Evolutionary conservation across 2,888 invertebrate species (phyloP), one percentile per base, ranked within the genome.

Genomic region (Sarcophaga variegata): DNA sequence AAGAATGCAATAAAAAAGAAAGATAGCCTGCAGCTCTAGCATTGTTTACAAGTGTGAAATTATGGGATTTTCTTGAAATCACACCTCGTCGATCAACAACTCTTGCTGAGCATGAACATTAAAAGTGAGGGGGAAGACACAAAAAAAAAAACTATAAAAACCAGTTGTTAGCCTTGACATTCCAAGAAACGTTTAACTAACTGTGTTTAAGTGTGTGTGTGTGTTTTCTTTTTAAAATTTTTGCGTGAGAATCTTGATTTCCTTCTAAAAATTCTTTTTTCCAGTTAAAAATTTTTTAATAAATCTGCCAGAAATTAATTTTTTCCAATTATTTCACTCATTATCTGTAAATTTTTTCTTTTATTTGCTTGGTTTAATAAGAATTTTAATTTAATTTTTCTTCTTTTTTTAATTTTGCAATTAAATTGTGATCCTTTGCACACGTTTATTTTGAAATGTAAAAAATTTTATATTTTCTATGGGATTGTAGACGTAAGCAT

Each of bases 31-130:
- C 62, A 47, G 81, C 64, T 77, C 54, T 11, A 71, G 49, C 67
- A 81, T 89, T 89, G 87, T 89, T 84, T 66, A 66, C 74, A 85
- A 80, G 89, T 89, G 89, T 87, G 88, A 88, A 85, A 81, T 88
- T 88, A 78, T 83, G 66, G 70, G 78, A 81, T 79, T 88, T 88
- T 86, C 80, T 78, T 77, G 27, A 86, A 86, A 84, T 84, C 83
- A 81, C 85, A 88, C 85, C 78, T 81, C 60, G 37, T 37, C 49
- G 74, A 78, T 54, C 78, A 59, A 37, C 37, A 37, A 37, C 37
- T 37, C 77, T 82, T 64, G 49, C 69, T 64, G 67, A 60, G 77
- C 45, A n/a, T 59, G 37, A 37, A 37, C 37, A 37, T 0, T 8
- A 37, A 59, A 17, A n/a, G 3, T 17, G 17, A 59, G 17, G 59